Conservation (phyloP, 1,140 invertebrate species). For the Drosophila mayri region DNA sequence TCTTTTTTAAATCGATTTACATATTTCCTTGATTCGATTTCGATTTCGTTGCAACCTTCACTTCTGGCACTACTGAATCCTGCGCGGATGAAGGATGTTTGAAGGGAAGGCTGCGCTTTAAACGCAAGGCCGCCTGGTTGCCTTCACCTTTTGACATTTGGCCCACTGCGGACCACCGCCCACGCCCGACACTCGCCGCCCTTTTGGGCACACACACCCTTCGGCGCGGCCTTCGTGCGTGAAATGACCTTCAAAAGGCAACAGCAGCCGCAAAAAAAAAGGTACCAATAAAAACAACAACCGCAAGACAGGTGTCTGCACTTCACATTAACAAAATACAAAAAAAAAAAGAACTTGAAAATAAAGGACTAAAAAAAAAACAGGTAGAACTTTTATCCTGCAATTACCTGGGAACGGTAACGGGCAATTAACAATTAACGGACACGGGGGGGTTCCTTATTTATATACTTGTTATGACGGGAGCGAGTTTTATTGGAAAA, state of each 20-base stretch:
- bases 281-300: conserved; percentile 46
- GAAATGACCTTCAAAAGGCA: conserved; percentile 76
- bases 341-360: neutral
- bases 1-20: neutral
- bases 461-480: neutral
- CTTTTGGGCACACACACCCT: conserved; percentile 20
- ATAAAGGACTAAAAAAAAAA: neutral
- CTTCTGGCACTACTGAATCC: neutral
- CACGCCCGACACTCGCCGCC: neutral
- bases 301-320: conserved; percentile 52
- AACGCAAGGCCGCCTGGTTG: conserved; percentile 44
- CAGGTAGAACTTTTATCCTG: conserved; percentile 19
- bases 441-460: neutral
- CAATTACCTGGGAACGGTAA: conserved; percentile 19
- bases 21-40: neutral
- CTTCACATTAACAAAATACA: conserved; percentile 28
- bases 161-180: conserved; percentile 23
- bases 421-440: neutral
- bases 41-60: conserved; percentile 4
- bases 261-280: conserved; percentile 30
- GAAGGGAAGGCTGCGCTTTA: conserved; percentile 37
- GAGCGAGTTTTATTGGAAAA: conserved; percentile 1
- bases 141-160: conserved; percentile 65
- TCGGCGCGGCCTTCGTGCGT: conserved; percentile 54
- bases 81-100: conserved; percentile 11